Percentiles rank a stretch among this genome's conserved stretches.
Evolutionary conservation across 2,888 invertebrate genomes (phyloP).

Genomic region (Scaptomyza caliginosa): DNA sequence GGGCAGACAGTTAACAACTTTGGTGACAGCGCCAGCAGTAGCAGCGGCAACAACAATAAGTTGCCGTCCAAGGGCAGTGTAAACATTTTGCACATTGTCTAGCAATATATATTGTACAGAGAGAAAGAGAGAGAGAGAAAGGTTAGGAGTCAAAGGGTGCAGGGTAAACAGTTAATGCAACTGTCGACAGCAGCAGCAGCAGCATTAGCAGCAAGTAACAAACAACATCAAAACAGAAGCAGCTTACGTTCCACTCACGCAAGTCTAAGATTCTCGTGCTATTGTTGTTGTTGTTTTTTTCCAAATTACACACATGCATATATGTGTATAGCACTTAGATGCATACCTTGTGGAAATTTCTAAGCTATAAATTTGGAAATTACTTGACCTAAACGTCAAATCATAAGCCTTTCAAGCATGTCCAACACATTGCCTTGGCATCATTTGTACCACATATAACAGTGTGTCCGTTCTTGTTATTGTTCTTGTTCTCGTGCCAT

Average conservation of each 20-base stretch:
- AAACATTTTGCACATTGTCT: conserved; percentile 65
- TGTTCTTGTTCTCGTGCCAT: neutral
- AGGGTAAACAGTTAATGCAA: conserved; percentile 24
- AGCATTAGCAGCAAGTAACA: neutral
- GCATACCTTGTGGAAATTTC: neutral
- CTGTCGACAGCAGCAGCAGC: conserved; percentile 13
- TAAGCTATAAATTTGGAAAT: conserved; percentile 22
- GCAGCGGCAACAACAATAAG: conserved; percentile 12
- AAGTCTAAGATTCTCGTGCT: conserved; percentile 16
- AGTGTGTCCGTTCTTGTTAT: neutral
- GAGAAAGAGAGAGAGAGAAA: neutral
- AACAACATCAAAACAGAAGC: neutral
- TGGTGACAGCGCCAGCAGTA: conserved; percentile 26
- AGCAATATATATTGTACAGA: neutral
- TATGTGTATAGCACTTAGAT: neutral
- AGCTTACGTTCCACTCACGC: conserved; percentile 3
- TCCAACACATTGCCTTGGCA: conserved; percentile 19
- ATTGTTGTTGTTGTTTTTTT: neutral
- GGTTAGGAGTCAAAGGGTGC: neutral
- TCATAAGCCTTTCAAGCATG: conserved; percentile 28
- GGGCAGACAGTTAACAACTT: conserved; percentile 36
- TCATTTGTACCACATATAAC: conserved; percentile 14
- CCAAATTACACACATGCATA: neutral
- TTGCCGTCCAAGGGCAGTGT: conserved; percentile 55
- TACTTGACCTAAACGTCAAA: conserved; percentile 32